These are phyloP conservation scores for Hesperophylax magnus DNA, from an alignment of 1,140 invertebrate species.

Conservation along the genomic window DNA sequence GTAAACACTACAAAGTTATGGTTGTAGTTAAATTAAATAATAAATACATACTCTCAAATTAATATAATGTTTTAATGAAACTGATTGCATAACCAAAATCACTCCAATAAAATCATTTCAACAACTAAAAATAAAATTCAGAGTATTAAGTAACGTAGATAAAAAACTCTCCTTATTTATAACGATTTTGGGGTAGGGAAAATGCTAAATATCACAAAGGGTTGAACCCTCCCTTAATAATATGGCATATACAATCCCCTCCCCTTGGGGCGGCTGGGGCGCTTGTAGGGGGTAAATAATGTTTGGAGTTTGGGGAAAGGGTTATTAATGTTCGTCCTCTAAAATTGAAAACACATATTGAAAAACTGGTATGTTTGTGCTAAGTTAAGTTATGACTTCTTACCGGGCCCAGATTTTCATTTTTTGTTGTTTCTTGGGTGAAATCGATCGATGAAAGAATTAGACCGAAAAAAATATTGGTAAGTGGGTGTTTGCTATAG, in stretches of 20 bases:
- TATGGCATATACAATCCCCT: constrained; percentile 19
- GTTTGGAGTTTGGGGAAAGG: constrained; percentile 53
- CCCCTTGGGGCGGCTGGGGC: not conserved
- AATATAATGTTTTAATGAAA: no score
- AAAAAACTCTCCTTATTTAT: constrained; percentile 2
- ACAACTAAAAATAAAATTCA: not conserved
- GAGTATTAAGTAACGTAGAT: not conserved
- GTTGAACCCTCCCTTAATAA: constrained; percentile 24
- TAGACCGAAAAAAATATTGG: no score
- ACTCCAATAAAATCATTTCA: not conserved
- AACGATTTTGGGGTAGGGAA: constrained; percentile 23
- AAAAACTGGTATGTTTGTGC: not conserved
- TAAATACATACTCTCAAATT: no score
- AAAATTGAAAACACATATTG: constrained; percentile 29
- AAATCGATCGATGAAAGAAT: not conserved
- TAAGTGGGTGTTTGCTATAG: no score
- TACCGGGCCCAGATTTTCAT: not conserved
- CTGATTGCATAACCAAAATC: no score
- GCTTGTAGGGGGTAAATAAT: constrained; percentile 29
- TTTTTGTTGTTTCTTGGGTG: not conserved
- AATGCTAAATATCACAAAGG: constrained; percentile 40
- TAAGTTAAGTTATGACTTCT: constrained; percentile 27
- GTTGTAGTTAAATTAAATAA: no score
- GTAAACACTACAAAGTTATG: no score
- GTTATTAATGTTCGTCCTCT: constrained; percentile 51